Percentiles rank a stretch among this genome's conserved stretches.
These are phyloP conservation scores for Aepyceros melampus DNA, from an alignment of 2,113 vertebrate genomes.

Conservation along the genomic window DNA sequence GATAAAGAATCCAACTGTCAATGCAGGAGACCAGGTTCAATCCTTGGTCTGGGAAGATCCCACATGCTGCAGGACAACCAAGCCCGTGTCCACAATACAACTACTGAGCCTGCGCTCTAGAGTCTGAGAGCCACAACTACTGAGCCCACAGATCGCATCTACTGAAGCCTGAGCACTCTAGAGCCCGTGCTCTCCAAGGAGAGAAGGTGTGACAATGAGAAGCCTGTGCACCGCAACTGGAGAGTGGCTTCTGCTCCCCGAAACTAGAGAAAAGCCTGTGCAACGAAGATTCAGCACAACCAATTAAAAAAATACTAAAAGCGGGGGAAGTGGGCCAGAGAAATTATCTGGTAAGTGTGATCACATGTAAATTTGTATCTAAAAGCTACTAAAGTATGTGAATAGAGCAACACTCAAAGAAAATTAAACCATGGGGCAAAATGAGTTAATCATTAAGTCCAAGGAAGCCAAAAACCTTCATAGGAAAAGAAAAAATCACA, in stretches of 20 bases:
- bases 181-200: background rate
- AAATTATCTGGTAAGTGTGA: background rate
- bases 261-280: background rate
- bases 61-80: background rate
- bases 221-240: background rate
- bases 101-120: background rate
- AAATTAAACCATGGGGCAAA: background rate
- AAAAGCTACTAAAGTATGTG: background rate
- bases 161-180: background rate
- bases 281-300: background rate
- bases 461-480: background rate
- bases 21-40: background rate
- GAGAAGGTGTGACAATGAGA: background rate
- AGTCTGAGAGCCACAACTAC: background rate
- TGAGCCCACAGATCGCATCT: background rate
- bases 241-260: background rate
- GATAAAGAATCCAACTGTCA: background rate
- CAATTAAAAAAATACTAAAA: background rate
- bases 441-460: background rate
- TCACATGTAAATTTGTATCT: background rate
- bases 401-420: background rate
- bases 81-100: background rate
- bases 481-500: background rate
- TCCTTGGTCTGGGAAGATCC: background rate
- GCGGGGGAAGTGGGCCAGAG: background rate